These are phyloP conservation scores for Periplaneta americana DNA, from an alignment of 1,140 invertebrate species.

Conservation along the genomic window DNA sequence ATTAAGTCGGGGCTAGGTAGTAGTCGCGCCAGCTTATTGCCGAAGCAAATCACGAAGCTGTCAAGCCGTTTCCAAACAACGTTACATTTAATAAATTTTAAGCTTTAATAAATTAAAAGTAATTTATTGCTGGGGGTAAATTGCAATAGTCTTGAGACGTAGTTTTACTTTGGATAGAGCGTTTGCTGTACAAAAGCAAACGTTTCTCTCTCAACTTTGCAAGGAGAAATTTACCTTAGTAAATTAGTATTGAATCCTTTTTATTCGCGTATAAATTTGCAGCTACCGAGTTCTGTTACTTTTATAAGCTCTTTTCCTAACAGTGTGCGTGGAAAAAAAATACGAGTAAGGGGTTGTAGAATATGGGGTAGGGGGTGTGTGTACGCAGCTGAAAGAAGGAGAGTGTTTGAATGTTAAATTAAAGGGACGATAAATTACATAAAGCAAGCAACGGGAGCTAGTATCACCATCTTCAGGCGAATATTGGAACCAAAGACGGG, in stretches of 20 bases:
- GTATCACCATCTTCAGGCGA: not conserved
- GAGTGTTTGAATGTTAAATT: not conserved
- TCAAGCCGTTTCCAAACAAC: not conserved
- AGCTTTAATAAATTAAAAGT: not conserved
- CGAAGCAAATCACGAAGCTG: not conserved
- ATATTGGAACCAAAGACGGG: not conserved
- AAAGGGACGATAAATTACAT: not conserved
- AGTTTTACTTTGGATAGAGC: not conserved
- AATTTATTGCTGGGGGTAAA: not conserved
- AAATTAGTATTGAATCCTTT: not conserved
- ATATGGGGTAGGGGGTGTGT: not conserved
- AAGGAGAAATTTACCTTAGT: not conserved
- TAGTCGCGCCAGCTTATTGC: no score
- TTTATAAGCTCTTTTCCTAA: not conserved
- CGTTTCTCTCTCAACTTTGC: not conserved
- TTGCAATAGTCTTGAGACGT: not conserved
- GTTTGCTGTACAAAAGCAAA: not conserved
- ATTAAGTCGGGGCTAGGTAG: no score
- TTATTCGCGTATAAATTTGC: not conserved
- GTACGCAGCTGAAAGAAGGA: not conserved
- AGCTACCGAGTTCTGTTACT: not conserved
- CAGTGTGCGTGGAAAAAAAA: not conserved
- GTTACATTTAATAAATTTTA: not conserved
- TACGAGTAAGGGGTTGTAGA: not conserved
- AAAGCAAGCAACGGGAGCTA: not conserved